Evolutionary conservation across 2,888 invertebrate genomes (phyloP), one percentile per base, ranked within the genome.

Genomic region (Dromius quadrimaculatus): DNA sequence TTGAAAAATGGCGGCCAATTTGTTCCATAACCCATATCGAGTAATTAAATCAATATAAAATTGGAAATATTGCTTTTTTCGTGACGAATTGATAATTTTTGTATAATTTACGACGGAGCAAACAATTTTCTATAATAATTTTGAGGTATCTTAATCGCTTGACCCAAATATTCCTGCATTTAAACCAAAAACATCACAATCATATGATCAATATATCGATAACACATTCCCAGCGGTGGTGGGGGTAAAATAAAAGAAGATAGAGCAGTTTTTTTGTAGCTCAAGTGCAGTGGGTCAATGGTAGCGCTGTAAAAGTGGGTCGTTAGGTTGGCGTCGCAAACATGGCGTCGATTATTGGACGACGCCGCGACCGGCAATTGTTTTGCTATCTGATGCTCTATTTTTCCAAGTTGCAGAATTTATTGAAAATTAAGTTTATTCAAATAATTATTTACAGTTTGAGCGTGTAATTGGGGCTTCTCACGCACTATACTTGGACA

Each of bases 251-350:
- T 4, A 11, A 11, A 36, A n/a, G 11, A 8, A 36, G 36, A 36
- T 11, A 36, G 41, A 41, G 13, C 41, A 11, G 13, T 41, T 41
- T 13, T 41, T 41, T 41, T 13, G 47, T 65, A 20, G 65, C 34
- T 65, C 65, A 47, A 65, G 65, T 65, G 65, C 50, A 65, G 13
- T 65, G 36, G 65, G 65, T 65, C 45, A 65, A 22, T 65, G 50
- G 15, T 54, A 23, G 50, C 20, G 20, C 4, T 28, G n/a, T n/a
- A n/a, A n/a, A n/a, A n/a, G n/a, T n/a, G n/a, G n/a, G n/a, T n/a
- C n/a, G n/a, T n/a, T n/a, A n/a, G n/a, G n/a, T n/a, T n/a, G 50
- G 28, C 50, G 50, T 28, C 28, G n/a, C n/a, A n/a, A n/a, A n/a
- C n/a, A n/a, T n/a, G n/a, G n/a, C n/a, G n/a, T 5, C 1, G 28